phyloP scores from a whole-genome alignment of 2,888 invertebrate genomes.

The Yponomeuta evonymella region DNA sequence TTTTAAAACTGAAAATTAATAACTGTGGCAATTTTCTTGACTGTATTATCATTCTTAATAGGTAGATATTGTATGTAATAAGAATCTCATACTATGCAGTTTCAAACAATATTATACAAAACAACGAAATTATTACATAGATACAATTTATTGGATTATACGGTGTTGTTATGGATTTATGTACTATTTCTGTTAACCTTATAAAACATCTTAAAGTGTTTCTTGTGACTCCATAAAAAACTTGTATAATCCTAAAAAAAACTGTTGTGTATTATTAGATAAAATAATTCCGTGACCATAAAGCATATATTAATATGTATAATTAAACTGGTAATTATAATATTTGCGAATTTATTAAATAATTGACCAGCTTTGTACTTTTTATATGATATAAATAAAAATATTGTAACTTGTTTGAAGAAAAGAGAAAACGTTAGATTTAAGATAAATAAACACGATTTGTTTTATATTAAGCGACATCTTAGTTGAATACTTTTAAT shows the following conservation, averaged over 20 bases:
- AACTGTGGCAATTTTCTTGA: conserved; percentile 14
- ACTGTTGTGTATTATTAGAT: neutral
- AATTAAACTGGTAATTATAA: neutral
- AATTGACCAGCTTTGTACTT: conserved; percentile 9
- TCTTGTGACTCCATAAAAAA: neutral
- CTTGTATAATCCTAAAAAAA: neutral
- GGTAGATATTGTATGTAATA: neutral
- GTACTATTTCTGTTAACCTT: neutral
- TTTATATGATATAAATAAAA: conserved; percentile 7
- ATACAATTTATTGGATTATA: neutral
- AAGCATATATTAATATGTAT: no score
- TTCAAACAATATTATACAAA: neutral
- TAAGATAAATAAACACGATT: neutral
- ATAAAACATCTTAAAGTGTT: neutral
- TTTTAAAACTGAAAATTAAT: no score
- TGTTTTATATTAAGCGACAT: neutral
- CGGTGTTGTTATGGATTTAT: no score
- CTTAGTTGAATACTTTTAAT: no score
- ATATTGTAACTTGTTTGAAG: conserved; percentile 1
- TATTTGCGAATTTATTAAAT: neutral
- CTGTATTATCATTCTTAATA: neutral
- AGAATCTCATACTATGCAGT: neutral
- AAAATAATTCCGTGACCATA: neutral
- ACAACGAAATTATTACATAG: neutral
- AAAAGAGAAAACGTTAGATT: conserved; percentile 20